Conservation (phyloP, 1,140 invertebrate species). For the Telenomus remus region DNA sequence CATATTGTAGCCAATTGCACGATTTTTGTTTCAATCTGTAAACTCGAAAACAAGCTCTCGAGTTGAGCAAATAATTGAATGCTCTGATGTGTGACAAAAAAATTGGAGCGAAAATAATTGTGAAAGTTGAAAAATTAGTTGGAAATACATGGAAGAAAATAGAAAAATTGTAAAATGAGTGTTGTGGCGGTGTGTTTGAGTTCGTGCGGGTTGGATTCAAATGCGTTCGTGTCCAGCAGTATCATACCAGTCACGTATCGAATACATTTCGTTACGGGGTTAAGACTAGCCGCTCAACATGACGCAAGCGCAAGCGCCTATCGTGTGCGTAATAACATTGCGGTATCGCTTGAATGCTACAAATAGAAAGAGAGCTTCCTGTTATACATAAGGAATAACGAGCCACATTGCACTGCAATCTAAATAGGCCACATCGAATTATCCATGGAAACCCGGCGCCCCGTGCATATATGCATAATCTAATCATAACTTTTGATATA, state of each 20-base stretch:
- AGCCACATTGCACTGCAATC: conserved; percentile 33
- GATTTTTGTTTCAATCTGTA: too few species aligned
- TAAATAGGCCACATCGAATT: conserved; percentile 42
- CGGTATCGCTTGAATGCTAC: conserved; percentile 47
- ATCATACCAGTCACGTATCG: conserved; percentile 65
- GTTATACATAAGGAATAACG: conserved; percentile 53
- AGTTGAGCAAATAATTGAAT: too few species aligned
- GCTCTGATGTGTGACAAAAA: too few species aligned
- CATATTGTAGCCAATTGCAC: too few species aligned
- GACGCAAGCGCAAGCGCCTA: conserved; percentile 26
- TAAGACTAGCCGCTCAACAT: conserved; percentile 28
- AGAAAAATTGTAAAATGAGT: conserved; percentile 44
- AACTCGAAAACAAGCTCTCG: too few species aligned
- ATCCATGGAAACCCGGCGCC: conserved; percentile 7
- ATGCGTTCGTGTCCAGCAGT: conserved; percentile 62
- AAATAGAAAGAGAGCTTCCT: conserved; percentile 48
- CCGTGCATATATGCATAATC: conserved; percentile 28
- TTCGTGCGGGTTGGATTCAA: conserved; percentile 63
- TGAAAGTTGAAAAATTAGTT: too few species aligned
- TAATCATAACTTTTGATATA: conserved; percentile 45
- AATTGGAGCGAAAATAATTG: too few species aligned
- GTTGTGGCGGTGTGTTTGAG: conserved; percentile 47
- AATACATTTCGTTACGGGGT: conserved; percentile 57
- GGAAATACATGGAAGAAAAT: too few species aligned
- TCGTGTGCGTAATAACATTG: conserved; percentile 51